Evolutionary conservation across 1,140 invertebrate species (phyloP), one percentile per base, ranked within the genome.

Genomic region (Heterodera carotae): DNA sequence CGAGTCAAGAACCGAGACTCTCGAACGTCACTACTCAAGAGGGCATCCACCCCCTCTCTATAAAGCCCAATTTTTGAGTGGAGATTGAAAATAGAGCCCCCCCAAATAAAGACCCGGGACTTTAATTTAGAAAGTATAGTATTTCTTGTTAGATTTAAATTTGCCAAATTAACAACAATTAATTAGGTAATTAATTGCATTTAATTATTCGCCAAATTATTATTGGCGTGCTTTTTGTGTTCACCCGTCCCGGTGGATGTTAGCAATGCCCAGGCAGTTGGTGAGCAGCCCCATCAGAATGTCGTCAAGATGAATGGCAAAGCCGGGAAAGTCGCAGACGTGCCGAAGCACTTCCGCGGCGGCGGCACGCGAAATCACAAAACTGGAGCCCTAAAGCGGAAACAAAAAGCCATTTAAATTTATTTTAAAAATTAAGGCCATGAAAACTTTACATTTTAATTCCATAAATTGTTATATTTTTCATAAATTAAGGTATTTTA

Each of bases 211-310:
- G n/a, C n/a, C n/a, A n/a, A n/a, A n/a, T n/a, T n/a, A n/a, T n/a
- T n/a, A n/a, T n/a, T n/a, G n/a, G n/a, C n/a, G n/a, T n/a, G 29
- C n/a, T 39, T 69, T 66, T 87, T 83, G 36, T 82, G 78, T 73
- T 88, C 86, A 87, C 36, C 85, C 85, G 72, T 84, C 79, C 25
- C 82, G 80, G 66, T 86, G 86, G 15, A 80, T 43, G 12, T 83
- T 82, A 8, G 80, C 59, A 36, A 86, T 83, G 34, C 75, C 72
- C 18, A 86, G 67, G 73, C 85, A 86, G 66, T 86, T 86, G 18
- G 85, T 76, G 7, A 86, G 62, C 48, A 86, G 60, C 53, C 85
- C 85, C 84, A 87, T 87, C 74, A 86, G 78, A 69, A 86, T 76
- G 59, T 86, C 85, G 76, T 86, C 85, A 10, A 86, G 71, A 75